A percentile compares a stretch with the other conserved stretches of the same genome.
phyloP scores from a whole-genome alignment of 1,140 invertebrate species.

The Eubasilissa regina region DNA sequence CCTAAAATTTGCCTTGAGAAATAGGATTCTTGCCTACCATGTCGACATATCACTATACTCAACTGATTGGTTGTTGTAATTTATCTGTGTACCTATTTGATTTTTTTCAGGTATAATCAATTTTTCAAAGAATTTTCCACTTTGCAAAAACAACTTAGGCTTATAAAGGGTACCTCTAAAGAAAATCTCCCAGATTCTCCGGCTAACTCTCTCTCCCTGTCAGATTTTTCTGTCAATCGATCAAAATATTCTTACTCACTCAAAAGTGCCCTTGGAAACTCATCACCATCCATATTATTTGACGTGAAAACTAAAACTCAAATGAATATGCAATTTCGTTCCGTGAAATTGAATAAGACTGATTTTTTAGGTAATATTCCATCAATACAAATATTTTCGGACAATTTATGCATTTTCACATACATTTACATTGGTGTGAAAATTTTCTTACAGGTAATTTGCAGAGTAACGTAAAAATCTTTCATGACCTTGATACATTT shows the following conservation, averaged over 20 bases:
- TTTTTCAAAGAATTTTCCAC: constrained; percentile 74
- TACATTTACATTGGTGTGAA: not conserved
- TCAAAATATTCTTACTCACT: constrained; percentile 50
- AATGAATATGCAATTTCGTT: constrained; percentile 12
- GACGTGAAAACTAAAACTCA: constrained; percentile 40
- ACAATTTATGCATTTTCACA: not conserved
- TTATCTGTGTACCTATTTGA: too few species aligned
- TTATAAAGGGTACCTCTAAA: constrained; percentile 68
- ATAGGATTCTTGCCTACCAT: too few species aligned
- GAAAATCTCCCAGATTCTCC: constrained; percentile 66
- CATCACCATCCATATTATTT: constrained; percentile 45
- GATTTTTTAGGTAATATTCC: constrained; percentile 28
- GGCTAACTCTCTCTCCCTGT: constrained; percentile 33
- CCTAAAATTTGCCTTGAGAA: too few species aligned
- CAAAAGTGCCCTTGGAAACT: constrained; percentile 47
- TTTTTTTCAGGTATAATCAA: constrained; percentile 70
- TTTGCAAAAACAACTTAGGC: constrained; percentile 69
- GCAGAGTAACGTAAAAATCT: constrained; percentile 52
- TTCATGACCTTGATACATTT: constrained; percentile 38
- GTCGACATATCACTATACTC: too few species aligned
- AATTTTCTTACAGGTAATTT: constrained; percentile 50
- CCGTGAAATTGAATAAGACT: constrained; percentile 34
- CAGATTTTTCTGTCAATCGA: constrained; percentile 53
- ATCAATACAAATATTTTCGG: too few species aligned
- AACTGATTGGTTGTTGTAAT: too few species aligned